phyloP scores from a whole-genome alignment of 92 coral and sea anemone species.

The Anthopleura xanthogrammica region DNA sequence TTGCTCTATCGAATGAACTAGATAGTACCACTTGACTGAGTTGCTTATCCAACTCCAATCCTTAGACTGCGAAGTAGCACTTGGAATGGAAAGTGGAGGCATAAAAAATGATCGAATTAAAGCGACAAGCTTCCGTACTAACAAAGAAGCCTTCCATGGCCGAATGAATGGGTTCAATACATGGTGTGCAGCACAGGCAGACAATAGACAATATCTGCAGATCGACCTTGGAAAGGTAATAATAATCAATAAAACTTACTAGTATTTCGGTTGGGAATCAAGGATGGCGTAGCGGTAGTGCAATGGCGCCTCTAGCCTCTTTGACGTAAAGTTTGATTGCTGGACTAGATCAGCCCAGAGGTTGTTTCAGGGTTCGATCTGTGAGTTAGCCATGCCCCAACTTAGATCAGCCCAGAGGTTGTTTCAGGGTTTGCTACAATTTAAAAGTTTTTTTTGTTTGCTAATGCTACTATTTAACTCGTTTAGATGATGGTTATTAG shows the following conservation, averaged over 20 bases:
- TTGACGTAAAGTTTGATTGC: no score
- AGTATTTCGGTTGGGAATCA: no score
- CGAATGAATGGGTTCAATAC: slow-evolving; percentile 39
- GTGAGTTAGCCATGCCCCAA: no score
- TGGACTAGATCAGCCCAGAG: no score
- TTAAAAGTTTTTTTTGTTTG: neutral
- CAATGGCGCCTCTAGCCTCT: no score
- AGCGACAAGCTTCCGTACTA: slow-evolving; percentile 28
- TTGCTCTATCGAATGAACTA: no score
- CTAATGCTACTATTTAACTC: neutral
- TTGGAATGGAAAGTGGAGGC: slow-evolving; percentile 39
- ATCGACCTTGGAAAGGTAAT: slow-evolving; percentile 64
- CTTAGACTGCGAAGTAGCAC: slow-evolving; percentile 45
- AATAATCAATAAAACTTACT: neutral
- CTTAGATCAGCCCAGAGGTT: no score
- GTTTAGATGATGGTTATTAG: slow-evolving; percentile 38
- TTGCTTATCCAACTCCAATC: neutral
- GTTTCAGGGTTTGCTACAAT: no score
- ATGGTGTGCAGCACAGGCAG: slow-evolving; percentile 51
- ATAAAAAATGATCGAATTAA: slow-evolving; percentile 41
- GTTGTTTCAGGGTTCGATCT: no score
- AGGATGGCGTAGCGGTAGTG: no score
- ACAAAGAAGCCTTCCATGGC: slow-evolving; percentile 42
- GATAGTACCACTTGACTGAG: neutral
- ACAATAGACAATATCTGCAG: slow-evolving; percentile 50